Base-by-base conservation (phyloP, 1,140 invertebrate species). In the Hesperophylax magnus region DNA sequence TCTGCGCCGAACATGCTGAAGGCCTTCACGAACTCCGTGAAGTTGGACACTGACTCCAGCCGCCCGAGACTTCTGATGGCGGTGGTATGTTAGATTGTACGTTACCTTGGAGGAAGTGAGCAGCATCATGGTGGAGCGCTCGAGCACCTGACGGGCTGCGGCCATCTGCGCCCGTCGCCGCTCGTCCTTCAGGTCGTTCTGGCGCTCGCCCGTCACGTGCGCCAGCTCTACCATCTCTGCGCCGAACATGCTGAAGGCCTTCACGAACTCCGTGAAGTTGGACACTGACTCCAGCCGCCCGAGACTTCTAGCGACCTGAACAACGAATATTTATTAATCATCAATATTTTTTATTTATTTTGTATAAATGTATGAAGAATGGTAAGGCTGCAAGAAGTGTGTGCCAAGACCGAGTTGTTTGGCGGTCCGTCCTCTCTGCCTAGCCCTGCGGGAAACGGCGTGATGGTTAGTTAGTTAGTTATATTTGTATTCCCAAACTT, bases 241-340 rank as follows among this genome's bases (percentile, higher is more conserved):
- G 4, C 98, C 98, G 89, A 99, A 99, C 87, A 98, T 97, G 85
- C 97, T 98, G 91, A 99, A 99, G 6, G 98, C 97, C 86, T 98
- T 97, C 39, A 99, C 98, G 90, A 99, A 99, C 89, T 99, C 98
- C 8, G 97, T 98, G 88, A 99, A 99, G 90, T 98, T 99, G 78
- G 96, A 95, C 54, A 99, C 97, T 78, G 95, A 96, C 90, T 99
- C 98, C 85, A 99, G 90, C 69, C 96, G 93, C 82, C 95, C 95
- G 82, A 97, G 91, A 86, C 94, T 95, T 80, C 95, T 93, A 31
- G 95, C 94, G 77, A 96, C 93, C 94, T 94, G 87, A 67, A 86
- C 86, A 60, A 58, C 0, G 27, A 67, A 58, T 58, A 14, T 47
- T 47, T 14, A 14, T 14, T 47, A 47, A 7, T 34, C 34, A 34